A percentile compares a stretch with the other conserved stretches of the same genome.
These are phyloP conservation scores for Temnothorax nylanderi DNA, from an alignment of 1,140 invertebrate species.

Conservation along the genomic window DNA sequence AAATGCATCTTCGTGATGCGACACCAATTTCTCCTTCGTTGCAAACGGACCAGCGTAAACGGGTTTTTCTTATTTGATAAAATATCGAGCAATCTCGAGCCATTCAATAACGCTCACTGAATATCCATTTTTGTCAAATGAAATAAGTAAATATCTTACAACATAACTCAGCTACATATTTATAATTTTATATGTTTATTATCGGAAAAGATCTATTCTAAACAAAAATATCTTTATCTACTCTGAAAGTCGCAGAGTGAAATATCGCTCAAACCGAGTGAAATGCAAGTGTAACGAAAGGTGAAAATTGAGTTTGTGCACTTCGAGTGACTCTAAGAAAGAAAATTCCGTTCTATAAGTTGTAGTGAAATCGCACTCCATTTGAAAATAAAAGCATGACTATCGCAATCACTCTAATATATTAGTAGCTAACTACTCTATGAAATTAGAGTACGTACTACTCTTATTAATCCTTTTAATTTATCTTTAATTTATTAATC, in stretches of 20 bases:
- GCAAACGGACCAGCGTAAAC: neutral
- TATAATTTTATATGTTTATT: neutral
- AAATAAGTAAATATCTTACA: neutral
- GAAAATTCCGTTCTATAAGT: too few relatives aligned
- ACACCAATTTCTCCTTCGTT: conserved; percentile 14
- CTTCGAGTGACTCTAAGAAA: too few relatives aligned
- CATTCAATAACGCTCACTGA: neutral
- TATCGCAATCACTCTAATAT: too few relatives aligned
- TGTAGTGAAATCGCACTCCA: too few relatives aligned
- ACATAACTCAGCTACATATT: neutral
- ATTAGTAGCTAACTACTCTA: too few relatives aligned
- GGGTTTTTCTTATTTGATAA: conserved; percentile 13
- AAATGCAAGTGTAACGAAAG: too few relatives aligned
- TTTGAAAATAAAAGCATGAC: too few relatives aligned
- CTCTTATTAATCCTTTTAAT: neutral
- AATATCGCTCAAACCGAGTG: too few relatives aligned
- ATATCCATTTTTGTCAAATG: neutral
- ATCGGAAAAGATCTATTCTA: neutral
- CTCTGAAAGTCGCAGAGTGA: too few relatives aligned
- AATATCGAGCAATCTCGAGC: neutral
- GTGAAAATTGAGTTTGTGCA: too few relatives aligned
- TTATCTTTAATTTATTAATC: neutral
- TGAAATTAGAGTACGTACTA: neutral
- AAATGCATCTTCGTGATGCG: neutral
- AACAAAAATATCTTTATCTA: neutral